Conservation (phyloP, 2,797 vertebrate species). For the Neomorphus geoffroyi region DNA sequence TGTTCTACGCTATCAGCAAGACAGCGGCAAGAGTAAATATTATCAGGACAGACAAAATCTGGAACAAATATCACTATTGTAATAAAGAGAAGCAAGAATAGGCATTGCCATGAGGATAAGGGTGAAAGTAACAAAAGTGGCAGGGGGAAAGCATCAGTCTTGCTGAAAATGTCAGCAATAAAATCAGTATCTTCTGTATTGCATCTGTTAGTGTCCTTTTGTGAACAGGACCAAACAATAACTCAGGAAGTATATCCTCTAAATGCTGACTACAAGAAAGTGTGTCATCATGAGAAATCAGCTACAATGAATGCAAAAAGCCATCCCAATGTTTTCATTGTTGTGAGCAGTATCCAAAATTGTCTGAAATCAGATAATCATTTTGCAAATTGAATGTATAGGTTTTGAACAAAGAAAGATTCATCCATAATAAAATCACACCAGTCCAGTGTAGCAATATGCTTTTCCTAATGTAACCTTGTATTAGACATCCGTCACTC, state of each 20-base stretch:
- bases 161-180: neutral
- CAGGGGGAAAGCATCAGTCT: neutral
- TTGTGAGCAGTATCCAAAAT: neutral
- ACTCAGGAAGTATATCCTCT: neutral
- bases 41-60: neutral
- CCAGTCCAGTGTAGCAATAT: neutral
- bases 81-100: neutral
- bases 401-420: neutral
- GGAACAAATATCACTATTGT: neutral
- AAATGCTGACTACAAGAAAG: neutral
- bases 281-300: neutral
- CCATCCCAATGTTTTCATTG: neutral
- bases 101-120: neutral
- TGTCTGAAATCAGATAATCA: neutral
- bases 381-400: neutral
- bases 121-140: neutral
- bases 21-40: neutral
- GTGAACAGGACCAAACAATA: neutral
- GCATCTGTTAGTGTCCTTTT: neutral
- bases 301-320: neutral
- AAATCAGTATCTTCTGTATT: neutral
- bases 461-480: neutral
- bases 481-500: neutral
- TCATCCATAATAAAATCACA: neutral
- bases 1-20: rapidly evolving